Conservation (phyloP, 2,113 vertebrate genomes). For the Phylloscopus trochiloides region DNA sequence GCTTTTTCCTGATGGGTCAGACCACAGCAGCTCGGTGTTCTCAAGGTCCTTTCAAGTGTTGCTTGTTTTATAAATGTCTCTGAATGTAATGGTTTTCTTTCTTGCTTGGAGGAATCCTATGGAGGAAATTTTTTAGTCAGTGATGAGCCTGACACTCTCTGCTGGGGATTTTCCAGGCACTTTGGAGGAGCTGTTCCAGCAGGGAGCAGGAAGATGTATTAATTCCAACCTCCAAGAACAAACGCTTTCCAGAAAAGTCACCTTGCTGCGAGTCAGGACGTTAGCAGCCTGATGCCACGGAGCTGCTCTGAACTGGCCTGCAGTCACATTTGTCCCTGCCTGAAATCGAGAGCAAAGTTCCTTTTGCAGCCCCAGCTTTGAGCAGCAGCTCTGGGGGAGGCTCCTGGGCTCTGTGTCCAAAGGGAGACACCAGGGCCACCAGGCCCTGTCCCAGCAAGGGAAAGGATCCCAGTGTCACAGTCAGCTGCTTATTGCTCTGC, state of each 20-base stretch:
- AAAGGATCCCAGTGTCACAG: neutral
- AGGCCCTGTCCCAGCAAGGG: neutral
- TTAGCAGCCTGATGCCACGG: neutral
- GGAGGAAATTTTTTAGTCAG: neutral
- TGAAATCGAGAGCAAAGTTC: neutral
- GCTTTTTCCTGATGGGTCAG: neutral
- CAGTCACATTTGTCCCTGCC: neutral
- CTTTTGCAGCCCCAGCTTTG: neutral
- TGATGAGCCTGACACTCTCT: neutral
- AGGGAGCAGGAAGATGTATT: neutral
- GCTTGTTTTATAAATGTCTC: neutral
- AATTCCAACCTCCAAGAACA: neutral
- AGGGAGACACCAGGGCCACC: neutral
- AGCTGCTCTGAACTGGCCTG: neutral
- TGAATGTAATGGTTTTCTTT: neutral
- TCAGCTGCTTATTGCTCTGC: rapidly evolving
- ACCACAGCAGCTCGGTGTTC: neutral
- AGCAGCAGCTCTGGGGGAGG: neutral
- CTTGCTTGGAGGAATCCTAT: neutral
- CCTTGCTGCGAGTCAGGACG: neutral
- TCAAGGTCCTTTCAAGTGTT: neutral
- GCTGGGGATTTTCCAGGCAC: neutral
- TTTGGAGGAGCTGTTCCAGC: neutral
- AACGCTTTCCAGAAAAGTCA: slow-evolving; percentile 17
- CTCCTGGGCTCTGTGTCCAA: neutral